These are phyloP conservation scores for Casuarius casuarius DNA, from an alignment of 2,113 vertebrate genomes.

Conservation along the genomic window DNA sequence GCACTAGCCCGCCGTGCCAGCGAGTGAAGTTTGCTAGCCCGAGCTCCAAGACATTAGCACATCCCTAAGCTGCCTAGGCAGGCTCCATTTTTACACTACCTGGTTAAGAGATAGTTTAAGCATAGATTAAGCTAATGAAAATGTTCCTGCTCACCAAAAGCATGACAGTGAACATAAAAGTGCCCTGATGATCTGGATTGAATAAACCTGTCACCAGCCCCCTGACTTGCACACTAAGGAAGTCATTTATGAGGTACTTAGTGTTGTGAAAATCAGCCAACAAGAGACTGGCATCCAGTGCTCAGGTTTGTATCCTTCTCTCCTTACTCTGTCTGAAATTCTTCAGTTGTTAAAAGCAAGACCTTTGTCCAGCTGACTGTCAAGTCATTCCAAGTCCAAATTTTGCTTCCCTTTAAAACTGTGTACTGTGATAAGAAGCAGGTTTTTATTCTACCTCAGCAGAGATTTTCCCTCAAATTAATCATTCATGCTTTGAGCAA, in stretches of 20 bases:
- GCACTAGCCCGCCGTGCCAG: neutral
- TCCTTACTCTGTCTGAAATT: neutral
- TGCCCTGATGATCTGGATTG: neutral
- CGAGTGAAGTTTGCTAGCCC: neutral
- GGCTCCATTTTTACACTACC: fast-evolving
- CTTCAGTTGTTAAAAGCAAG: constrained; percentile 13
- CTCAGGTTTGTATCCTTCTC: neutral
- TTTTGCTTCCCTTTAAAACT: constrained; percentile 36
- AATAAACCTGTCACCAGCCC: neutral
- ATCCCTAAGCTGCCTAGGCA: neutral
- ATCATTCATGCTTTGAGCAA: neutral
- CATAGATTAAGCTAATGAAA: neutral
- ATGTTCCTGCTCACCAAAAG: neutral
- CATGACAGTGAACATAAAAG: neutral
- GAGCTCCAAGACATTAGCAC: neutral
- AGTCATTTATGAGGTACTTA: neutral
- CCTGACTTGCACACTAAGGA: neutral
- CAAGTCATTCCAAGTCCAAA: constrained; percentile 16
- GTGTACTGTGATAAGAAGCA: neutral
- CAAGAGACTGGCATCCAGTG: neutral
- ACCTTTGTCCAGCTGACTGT: neutral
- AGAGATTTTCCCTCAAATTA: constrained; percentile 33
- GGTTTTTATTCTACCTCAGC: constrained; percentile 8
- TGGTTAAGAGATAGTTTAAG: neutral
- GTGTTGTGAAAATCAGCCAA: neutral